Evolutionary conservation across 1,140 invertebrate genomes (phyloP).

Genomic region (Mizuhopecten yessoensis): DNA sequence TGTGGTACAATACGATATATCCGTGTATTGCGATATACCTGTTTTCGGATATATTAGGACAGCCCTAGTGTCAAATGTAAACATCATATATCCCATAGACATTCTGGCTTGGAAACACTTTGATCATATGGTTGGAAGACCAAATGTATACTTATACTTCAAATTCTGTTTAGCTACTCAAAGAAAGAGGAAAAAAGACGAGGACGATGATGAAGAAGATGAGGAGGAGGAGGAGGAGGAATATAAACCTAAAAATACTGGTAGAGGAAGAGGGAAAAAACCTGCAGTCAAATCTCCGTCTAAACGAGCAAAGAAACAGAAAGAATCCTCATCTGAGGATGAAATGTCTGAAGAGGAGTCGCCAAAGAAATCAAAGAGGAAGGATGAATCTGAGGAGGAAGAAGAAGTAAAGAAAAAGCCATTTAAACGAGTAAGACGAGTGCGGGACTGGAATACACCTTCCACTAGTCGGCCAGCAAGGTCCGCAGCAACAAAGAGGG

Average conservation of each 20-base stretch:
- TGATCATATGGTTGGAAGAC: not conserved
- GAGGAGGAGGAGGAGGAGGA: slow-evolving; percentile 64
- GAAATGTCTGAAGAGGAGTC: slow-evolving; percentile 45
- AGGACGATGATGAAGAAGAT: slow-evolving; percentile 69
- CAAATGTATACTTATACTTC: not conserved
- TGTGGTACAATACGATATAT: too few relatives aligned
- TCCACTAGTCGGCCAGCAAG: slow-evolving; percentile 50
- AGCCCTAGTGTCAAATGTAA: too few relatives aligned
- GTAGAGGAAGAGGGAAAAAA: slow-evolving; percentile 61
- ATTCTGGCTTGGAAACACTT: too few relatives aligned
- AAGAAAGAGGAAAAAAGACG: slow-evolving; percentile 68
- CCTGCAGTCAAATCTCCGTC: slow-evolving; percentile 40
- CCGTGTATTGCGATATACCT: too few relatives aligned
- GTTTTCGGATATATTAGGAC: too few relatives aligned
- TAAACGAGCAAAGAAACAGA: slow-evolving; percentile 61
- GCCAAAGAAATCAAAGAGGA: slow-evolving; percentile 47
- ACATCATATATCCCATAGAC: too few relatives aligned
- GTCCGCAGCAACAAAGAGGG: slow-evolving; percentile 72
- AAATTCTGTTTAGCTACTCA: slow-evolving; percentile 55
- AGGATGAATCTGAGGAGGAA: slow-evolving; percentile 54
- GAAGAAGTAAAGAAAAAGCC: slow-evolving; percentile 54
- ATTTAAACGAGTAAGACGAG: slow-evolving; percentile 47
- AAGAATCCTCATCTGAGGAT: slow-evolving; percentile 56
- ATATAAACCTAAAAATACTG: slow-evolving; percentile 60
- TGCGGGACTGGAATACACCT: not conserved